Base-by-base conservation (phyloP, 2,888 invertebrate genomes). In the Oscheius sp. region DNA sequence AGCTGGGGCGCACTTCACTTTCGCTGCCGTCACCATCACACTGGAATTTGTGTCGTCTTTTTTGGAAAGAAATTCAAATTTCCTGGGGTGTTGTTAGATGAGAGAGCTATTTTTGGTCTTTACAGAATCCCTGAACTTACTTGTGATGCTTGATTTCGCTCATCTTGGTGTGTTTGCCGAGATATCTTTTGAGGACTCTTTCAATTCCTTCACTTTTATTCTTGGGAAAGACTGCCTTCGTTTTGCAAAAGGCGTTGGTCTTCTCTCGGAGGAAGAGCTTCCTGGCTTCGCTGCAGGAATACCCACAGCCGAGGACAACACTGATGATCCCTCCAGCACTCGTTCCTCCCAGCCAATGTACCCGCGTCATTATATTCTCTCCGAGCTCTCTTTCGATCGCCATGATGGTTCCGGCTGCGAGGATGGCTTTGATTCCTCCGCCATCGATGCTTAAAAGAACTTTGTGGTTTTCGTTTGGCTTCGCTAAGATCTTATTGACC, bases 271-370 rank as follows among this genome's bases (percentile, higher is more conserved):
- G 65, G 68, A 72, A 74, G 48, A 74, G 63, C 23, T 66, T 66
- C 6, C 72, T 57, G 17, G 65, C 50, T 15, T 33, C 31, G 4
- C 33, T 39, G 17, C 31, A 23, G 2, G 52, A 20, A 29, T 64
- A 48, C 3, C 76, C 77, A 15, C 45, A 63, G 8, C 70, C 65
- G n/a, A 77, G 66, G 29, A 68, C 52, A 31, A 70, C 58, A 17
- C 73, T 65, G 66, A 77, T 71, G 23, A 77, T 70, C 2, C 77
- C 77, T 3, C 77, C 77, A 39, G 73, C 72, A 50, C 72, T 72
- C 23, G 77, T 77, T 0, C 77, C 77, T 4, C 70, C 77, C n/a
- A 77, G 45, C 77, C 77, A 77, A 42, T 77, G 77, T 6, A 73
- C 57, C 33, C 72, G 63, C 10, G 66, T 46, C 31, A 71, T 48